phyloP scores from a whole-genome alignment of 2,797 vertebrate species.

The Notolepis coatsorum region DNA sequence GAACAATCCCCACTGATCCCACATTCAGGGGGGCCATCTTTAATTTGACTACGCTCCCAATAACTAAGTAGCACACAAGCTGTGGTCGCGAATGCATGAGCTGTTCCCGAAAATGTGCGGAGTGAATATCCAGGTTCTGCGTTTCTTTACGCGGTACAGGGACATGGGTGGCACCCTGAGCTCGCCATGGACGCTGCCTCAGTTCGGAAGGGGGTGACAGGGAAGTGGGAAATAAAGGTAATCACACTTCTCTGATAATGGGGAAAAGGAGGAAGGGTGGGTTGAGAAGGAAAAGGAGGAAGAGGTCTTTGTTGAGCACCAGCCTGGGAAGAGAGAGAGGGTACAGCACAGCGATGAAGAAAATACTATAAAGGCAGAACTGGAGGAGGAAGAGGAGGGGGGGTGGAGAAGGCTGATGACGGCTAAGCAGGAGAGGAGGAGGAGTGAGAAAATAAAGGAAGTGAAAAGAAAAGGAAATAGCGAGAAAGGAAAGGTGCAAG shows the following conservation, averaged over 20 bases:
- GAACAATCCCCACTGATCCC: conserved; percentile 35
- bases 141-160: too few relatives aligned
- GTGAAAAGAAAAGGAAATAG: too few relatives aligned
- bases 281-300: conserved; percentile 34
- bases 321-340: conserved; percentile 52
- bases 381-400: not conserved
- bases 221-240: conserved; percentile 76
- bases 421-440: not conserved
- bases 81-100: conserved; percentile 43
- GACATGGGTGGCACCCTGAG: not conserved
- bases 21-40: conserved; percentile 51
- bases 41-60: conserved; percentile 53
- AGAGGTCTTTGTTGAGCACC: conserved; percentile 63
- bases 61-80: conserved; percentile 56
- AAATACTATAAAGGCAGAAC: conserved; percentile 21
- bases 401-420: not conserved
- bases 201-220: conserved; percentile 54
- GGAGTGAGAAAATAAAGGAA: not conserved
- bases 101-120: conserved; percentile 41
- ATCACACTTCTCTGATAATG: conserved; percentile 73
- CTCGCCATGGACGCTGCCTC: not conserved
- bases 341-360: conserved; percentile 20
- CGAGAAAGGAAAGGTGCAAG: conserved; percentile 8
- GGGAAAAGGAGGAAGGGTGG: conserved; percentile 34
- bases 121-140: too few relatives aligned